Conservation (phyloP, 2,888 invertebrate species). For the Lepidochitona cinerea region DNA sequence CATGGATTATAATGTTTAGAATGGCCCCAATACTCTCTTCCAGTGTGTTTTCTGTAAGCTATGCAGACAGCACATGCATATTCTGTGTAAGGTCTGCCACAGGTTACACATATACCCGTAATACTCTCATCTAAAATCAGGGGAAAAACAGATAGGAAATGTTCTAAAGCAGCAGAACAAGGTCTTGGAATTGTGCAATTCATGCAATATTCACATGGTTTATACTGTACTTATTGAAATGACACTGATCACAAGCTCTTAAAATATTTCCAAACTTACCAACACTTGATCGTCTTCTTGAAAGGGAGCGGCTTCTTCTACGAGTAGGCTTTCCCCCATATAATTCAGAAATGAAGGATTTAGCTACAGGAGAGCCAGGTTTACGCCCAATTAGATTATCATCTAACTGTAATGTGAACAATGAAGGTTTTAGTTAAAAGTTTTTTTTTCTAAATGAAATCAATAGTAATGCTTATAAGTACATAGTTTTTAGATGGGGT, state of each 20-base stretch:
- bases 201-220: too few relatives aligned
- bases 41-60: slow-evolving; percentile 47
- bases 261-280: too few relatives aligned
- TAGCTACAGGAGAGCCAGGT: slow-evolving; percentile 40
- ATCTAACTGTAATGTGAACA: slow-evolving; percentile 40
- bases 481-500: too few relatives aligned
- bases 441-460: too few relatives aligned
- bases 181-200: too few relatives aligned
- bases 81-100: slow-evolving; percentile 23
- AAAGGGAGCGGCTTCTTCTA: slow-evolving; percentile 25
- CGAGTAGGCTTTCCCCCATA: not conserved
- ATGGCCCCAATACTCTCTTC: slow-evolving; percentile 52
- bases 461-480: too few relatives aligned
- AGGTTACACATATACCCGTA: slow-evolving; percentile 42
- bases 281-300: slow-evolving; percentile 27
- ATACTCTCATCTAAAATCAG: too few relatives aligned
- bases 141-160: too few relatives aligned
- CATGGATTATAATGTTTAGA: not conserved
- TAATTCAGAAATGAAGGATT: not conserved
- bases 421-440: too few relatives aligned
- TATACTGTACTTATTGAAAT: too few relatives aligned
- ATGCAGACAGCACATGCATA: slow-evolving; percentile 47
- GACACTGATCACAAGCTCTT: too few relatives aligned
- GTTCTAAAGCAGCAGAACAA: too few relatives aligned
- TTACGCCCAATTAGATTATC: slow-evolving; percentile 53